Conservation (phyloP, 2,888 invertebrate species). For the Zygaena filipendulae region DNA sequence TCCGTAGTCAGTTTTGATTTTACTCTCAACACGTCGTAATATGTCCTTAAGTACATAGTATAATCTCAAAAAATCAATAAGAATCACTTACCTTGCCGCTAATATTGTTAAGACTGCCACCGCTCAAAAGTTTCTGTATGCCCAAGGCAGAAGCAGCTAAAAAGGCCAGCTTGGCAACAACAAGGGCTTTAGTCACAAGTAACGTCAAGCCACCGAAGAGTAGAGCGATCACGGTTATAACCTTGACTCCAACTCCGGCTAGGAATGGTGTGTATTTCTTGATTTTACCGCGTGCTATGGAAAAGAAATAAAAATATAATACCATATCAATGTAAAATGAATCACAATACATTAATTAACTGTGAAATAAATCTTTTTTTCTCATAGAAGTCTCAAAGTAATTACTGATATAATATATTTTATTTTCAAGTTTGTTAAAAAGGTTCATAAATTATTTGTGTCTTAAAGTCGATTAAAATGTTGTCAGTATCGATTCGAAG, state of each 20-base stretch:
- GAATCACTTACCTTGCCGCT: conserved; percentile 52
- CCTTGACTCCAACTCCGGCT: conserved; percentile 76
- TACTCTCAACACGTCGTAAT: too few species aligned
- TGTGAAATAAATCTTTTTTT: too few species aligned
- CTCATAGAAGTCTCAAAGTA: too few species aligned
- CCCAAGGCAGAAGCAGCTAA: conserved; percentile 77
- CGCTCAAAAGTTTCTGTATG: conserved; percentile 73
- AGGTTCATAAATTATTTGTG: too few species aligned
- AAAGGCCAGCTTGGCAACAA: conserved; percentile 83
- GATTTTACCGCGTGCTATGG: conserved; percentile 81
- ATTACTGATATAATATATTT: too few species aligned
- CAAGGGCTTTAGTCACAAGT: conserved; percentile 79
- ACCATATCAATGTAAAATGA: background rate
- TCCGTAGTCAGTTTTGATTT: too few species aligned
- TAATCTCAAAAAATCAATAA: too few species aligned
- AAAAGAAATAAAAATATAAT: conserved; percentile 10
- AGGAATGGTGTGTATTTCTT: conserved; percentile 79
- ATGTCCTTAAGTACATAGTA: too few species aligned
- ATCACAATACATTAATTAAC: too few species aligned
- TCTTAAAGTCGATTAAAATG: too few species aligned
- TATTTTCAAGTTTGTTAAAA: too few species aligned
- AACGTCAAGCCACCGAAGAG: conserved; percentile 78
- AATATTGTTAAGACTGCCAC: conserved; percentile 51
- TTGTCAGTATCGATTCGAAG: too few species aligned
- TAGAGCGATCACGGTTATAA: conserved; percentile 76